Evolutionary conservation across 2,797 vertebrate species (phyloP).

Genomic region (Falco berigora): DNA sequence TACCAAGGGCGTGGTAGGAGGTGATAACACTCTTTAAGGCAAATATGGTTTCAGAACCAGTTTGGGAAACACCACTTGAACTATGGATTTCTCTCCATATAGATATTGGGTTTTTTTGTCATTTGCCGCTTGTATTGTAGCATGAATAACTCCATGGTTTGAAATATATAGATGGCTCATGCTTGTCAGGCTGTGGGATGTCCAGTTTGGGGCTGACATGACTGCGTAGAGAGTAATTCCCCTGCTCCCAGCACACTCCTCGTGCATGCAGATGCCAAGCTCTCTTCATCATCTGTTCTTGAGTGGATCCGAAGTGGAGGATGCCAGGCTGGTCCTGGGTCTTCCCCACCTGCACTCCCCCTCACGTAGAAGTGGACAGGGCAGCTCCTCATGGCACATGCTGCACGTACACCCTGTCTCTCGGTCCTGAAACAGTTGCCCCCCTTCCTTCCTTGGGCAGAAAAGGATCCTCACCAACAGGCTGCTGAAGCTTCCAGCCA

Average conservation of each 20-base stretch:
- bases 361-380: neutral
- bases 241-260: neutral
- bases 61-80: neutral
- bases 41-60: neutral
- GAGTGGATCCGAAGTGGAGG: neutral
- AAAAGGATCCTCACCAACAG: neutral
- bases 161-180: neutral
- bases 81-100: neutral
- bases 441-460: neutral
- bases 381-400: rapidly evolving
- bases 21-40: neutral
- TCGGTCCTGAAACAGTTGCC: neutral
- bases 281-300: neutral
- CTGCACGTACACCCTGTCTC: neutral
- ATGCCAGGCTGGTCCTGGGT: neutral
- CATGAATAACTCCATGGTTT: neutral
- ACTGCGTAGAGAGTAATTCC: neutral
- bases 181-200: neutral
- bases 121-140: neutral
- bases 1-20: neutral
- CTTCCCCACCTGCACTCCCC: too few species aligned
- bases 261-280: too few species aligned
- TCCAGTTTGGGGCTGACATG: neutral
- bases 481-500: neutral
- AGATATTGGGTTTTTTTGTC: neutral